Conservation (phyloP, 1,140 invertebrate genomes). For the Apolygus lucorum region DNA sequence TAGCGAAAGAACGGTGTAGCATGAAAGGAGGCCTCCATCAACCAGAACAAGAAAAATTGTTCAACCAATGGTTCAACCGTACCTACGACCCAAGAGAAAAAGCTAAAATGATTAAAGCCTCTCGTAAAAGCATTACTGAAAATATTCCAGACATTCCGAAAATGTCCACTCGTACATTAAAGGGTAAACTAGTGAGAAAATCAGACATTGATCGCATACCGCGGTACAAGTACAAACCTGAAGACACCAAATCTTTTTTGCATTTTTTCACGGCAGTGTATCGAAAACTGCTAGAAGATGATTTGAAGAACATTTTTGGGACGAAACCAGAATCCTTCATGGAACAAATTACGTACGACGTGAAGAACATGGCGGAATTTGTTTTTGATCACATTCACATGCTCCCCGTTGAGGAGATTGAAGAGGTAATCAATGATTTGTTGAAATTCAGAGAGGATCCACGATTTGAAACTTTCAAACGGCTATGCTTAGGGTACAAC, state of each 20-base stretch:
- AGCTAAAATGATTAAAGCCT: background rate
- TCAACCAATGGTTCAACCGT: too few relatives aligned
- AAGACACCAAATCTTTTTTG: background rate
- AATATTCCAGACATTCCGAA: background rate
- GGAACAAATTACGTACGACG: conserved; percentile 71
- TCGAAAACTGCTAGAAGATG: background rate
- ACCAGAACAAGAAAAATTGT: background rate
- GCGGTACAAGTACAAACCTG: background rate
- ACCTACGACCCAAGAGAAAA: background rate
- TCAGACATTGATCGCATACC: background rate
- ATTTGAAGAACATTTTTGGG: background rate
- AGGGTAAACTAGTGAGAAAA: background rate
- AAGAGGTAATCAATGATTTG: background rate
- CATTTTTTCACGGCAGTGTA: background rate
- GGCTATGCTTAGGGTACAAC: too few relatives aligned
- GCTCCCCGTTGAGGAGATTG: background rate
- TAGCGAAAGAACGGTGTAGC: too few relatives aligned
- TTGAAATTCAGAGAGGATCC: background rate
- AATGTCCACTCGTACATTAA: background rate
- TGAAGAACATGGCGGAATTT: conserved; percentile 51
- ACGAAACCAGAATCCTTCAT: conserved; percentile 41
- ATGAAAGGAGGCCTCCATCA: background rate
- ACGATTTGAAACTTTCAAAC: background rate
- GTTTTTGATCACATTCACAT: conserved; percentile 2
- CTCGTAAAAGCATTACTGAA: background rate